Conservation (phyloP, 2,888 invertebrate species). For the Smittia sp. region DNA sequence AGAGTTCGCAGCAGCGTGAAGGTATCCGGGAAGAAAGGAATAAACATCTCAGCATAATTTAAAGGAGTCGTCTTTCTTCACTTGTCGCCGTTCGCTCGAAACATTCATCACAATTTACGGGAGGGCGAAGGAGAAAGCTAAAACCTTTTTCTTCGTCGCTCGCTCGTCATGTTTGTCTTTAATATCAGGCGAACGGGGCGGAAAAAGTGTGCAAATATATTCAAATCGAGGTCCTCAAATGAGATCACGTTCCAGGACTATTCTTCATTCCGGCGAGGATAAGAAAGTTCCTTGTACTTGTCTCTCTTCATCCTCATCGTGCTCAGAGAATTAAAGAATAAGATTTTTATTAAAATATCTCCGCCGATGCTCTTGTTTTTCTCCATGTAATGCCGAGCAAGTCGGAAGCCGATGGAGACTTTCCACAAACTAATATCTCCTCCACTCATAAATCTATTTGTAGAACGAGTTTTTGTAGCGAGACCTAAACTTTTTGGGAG, state of each 20-base stretch:
- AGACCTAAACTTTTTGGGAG: no score
- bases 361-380: neutral
- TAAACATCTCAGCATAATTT: neutral
- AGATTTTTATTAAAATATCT: neutral
- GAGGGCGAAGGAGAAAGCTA: neutral
- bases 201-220: neutral
- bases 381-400: neutral
- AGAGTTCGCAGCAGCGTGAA: neutral
- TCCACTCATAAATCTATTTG: no score
- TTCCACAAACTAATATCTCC: no score
- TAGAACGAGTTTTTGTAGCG: no score
- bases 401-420: neutral
- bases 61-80: neutral
- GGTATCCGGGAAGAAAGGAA: neutral
- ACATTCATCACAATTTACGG: neutral
- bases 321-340: neutral
- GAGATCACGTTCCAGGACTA: slow-evolving; percentile 38
- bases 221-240: slow-evolving; percentile 6
- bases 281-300: slow-evolving; percentile 17
- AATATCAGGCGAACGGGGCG: neutral
- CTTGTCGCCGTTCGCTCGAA: neutral
- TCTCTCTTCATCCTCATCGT: slow-evolving; percentile 9
- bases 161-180: slow-evolving; percentile 11
- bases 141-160: neutral
- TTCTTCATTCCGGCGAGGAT: slow-evolving; percentile 30